These are phyloP conservation scores for Nysson spinosus DNA, from an alignment of 2,888 invertebrate genomes.

Conservation along the genomic window DNA sequence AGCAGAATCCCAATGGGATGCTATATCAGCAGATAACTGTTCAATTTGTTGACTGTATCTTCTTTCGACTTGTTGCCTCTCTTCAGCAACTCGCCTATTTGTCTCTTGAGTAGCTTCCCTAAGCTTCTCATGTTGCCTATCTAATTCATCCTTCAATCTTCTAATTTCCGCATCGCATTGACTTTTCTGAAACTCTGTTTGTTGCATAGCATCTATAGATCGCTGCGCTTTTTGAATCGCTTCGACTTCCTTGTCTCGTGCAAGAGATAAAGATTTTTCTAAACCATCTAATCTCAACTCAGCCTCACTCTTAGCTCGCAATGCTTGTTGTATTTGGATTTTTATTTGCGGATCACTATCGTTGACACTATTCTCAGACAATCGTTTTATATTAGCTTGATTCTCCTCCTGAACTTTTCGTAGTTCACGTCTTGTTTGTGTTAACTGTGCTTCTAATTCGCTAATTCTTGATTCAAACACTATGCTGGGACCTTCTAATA, in stretches of 20 bases:
- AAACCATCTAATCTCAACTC: conserved; percentile 81
- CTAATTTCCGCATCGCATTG: conserved; percentile 87
- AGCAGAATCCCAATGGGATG: conserved; percentile 88
- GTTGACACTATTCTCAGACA: conserved; percentile 56
- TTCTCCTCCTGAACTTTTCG: conserved; percentile 85
- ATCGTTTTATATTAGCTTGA: conserved; percentile 77
- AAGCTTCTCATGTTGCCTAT: conserved; percentile 86
- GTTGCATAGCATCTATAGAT: conserved; percentile 85
- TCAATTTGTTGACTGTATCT: conserved; percentile 87
- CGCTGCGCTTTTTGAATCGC: conserved; percentile 83
- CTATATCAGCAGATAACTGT: conserved; percentile 87
- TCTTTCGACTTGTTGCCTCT: conserved; percentile 85
- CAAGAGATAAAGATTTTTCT: conserved; percentile 82
- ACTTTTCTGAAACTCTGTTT: conserved; percentile 87
- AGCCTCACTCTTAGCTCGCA: conserved; percentile 69
- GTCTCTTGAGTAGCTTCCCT: conserved; percentile 88
- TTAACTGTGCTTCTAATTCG: conserved; percentile 89
- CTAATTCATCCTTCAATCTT: conserved; percentile 86
- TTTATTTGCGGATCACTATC: conserved; percentile 51
- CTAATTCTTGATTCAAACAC: conserved; percentile 91
- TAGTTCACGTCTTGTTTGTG: conserved; percentile 87
- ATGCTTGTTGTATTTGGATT: conserved; percentile 64
- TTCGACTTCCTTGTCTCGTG: conserved; percentile 82
- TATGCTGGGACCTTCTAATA: conserved; percentile 86
- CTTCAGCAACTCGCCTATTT: conserved; percentile 83